Evolutionary conservation across 1,140 invertebrate species (phyloP).

Genomic region (Lepidurus arcticus): DNA sequence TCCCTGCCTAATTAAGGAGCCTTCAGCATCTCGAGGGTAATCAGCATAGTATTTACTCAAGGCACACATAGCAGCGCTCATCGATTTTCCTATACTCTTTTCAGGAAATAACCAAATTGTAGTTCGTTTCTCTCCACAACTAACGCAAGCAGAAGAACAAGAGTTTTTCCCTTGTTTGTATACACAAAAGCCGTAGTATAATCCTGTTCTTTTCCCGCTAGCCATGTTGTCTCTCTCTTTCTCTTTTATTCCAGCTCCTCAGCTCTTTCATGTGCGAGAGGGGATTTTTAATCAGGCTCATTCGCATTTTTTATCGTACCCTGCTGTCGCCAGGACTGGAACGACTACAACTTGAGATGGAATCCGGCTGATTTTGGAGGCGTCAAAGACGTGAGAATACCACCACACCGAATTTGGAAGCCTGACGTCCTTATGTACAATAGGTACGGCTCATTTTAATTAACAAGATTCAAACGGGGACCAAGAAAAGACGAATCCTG

Average conservation of each 20-base stretch:
- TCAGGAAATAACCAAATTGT: neutral
- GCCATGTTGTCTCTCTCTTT: conserved; percentile 22
- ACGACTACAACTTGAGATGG: conserved; percentile 93
- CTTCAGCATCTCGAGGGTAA: neutral
- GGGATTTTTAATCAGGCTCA: conserved; percentile 14
- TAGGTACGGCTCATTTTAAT: conserved; percentile 60
- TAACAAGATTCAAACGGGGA: neutral
- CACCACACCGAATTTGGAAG: conserved; percentile 92
- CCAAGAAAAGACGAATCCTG: too few relatives aligned
- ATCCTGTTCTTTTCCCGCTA: conserved; percentile 6
- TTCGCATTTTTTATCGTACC: conserved; percentile 33
- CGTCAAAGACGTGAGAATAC: conserved; percentile 87
- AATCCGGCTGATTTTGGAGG: conserved; percentile 88
- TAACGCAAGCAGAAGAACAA: neutral
- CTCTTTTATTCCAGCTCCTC: conserved; percentile 19
- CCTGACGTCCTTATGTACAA: conserved; percentile 98
- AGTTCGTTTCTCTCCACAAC: too few relatives aligned
- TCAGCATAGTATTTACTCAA: conserved; percentile 6
- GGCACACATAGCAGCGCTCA: neutral
- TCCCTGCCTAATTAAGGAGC: neutral
- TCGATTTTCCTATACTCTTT: neutral
- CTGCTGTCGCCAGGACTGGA: conserved; percentile 76
- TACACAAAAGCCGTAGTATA: neutral
- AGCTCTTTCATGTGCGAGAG: conserved; percentile 22
- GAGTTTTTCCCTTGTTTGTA: conserved; percentile 3